Percentiles rank a stretch among this genome's conserved stretches.
Conservation (phyloP, 2,113 vertebrate species). For the Halichoeres trimaculatus region DNA sequence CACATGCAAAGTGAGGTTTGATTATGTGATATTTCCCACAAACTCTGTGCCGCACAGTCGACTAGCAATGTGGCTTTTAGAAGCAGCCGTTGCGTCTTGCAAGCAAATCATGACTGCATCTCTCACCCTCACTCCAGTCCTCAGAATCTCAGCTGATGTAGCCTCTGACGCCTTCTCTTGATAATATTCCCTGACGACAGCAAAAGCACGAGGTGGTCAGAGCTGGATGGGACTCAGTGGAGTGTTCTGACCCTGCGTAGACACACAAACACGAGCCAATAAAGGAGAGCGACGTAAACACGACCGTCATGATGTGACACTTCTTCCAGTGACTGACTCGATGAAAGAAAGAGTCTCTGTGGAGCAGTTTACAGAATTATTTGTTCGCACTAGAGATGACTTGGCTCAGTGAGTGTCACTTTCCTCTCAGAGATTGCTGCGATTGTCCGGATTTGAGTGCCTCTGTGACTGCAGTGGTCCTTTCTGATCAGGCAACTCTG, state of each 20-base stretch:
- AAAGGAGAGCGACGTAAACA: not conserved
- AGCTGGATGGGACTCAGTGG: constrained; percentile 15
- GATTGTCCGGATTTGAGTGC: not conserved
- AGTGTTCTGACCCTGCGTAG: not conserved
- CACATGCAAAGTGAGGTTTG: no score
- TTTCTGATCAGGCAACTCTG: not conserved
- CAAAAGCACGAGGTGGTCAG: not conserved
- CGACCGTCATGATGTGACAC: not conserved
- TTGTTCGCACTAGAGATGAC: not conserved
- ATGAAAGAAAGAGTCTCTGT: not conserved
- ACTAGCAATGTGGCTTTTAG: no score
- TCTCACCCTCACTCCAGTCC: no score
- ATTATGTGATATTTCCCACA: no score
- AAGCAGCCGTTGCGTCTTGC: no score
- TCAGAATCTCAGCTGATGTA: not conserved
- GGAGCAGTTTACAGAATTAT: not conserved
- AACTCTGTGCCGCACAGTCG: no score
- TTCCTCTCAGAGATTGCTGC: not conserved
- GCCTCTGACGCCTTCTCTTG: constrained; percentile 9
- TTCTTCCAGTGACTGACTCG: not conserved
- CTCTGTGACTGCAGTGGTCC: not conserved
- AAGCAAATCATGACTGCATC: no score
- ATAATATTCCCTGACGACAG: constrained; percentile 29
- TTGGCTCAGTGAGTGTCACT: not conserved
- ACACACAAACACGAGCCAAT: not conserved